These are phyloP conservation scores for Akabosia matsudoensis DNA, from an alignment of 1,140 invertebrate species.

Conservation along the genomic window DNA sequence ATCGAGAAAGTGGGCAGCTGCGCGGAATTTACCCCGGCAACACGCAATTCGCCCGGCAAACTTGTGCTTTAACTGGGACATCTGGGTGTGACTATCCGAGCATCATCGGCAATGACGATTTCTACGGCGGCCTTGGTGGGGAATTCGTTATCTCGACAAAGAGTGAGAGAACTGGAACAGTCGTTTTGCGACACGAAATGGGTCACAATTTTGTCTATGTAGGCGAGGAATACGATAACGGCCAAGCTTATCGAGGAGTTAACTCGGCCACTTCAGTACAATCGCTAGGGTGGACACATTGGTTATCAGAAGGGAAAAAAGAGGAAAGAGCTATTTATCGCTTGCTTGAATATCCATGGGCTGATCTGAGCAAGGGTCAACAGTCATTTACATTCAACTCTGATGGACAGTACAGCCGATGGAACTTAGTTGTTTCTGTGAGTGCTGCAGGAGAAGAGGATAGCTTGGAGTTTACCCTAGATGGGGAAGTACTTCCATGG, in stretches of 20 bases:
- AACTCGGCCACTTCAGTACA: slow-evolving; percentile 7
- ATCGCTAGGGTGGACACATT: slow-evolving; percentile 13
- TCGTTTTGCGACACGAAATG: slow-evolving; percentile 40
- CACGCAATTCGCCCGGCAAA: slow-evolving; percentile 26
- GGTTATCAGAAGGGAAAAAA: too few species aligned
- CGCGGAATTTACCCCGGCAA: slow-evolving; percentile 39
- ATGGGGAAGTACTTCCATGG: slow-evolving; percentile 35
- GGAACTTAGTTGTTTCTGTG: slow-evolving; percentile 33
- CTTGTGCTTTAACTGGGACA: slow-evolving; percentile 31
- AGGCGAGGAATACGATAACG: slow-evolving; percentile 36
- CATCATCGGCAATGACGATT: slow-evolving; percentile 41
- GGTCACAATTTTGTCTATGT: slow-evolving; percentile 40
- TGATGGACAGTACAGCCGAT: slow-evolving; percentile 20
- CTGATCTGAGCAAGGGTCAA: not conserved
- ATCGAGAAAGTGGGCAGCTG: slow-evolving; percentile 35
- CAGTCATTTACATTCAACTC: slow-evolving; percentile 28
- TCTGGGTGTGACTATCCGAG: slow-evolving; percentile 40
- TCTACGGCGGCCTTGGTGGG: slow-evolving; percentile 41
- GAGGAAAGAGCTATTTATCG: slow-evolving; percentile 30
- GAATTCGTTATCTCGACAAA: slow-evolving; percentile 45
- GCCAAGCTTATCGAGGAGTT: slow-evolving; percentile 24
- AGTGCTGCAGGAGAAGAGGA: slow-evolving; percentile 34
- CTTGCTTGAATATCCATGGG: slow-evolving; percentile 35
- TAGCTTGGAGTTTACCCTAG: slow-evolving; percentile 31
- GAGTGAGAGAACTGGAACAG: slow-evolving; percentile 37